Percentiles rank a stretch among this genome's conserved stretches.
Conservation (phyloP, 2,888 invertebrate genomes). For the Chorisops tibialis region DNA sequence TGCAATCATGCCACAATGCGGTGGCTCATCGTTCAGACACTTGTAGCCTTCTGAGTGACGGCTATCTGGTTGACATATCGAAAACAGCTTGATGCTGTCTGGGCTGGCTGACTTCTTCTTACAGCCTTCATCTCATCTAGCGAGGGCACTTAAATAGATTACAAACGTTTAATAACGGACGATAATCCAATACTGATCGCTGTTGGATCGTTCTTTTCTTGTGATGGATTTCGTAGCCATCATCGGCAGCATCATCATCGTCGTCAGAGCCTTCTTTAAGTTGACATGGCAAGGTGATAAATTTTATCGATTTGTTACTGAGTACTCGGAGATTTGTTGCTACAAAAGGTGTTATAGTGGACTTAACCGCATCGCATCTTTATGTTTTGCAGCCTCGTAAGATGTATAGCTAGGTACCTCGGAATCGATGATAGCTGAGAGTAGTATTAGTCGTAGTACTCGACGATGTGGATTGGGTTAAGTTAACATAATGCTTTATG, state of each 20-base stretch:
- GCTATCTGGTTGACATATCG: background rate
- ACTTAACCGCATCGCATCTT: constrained; percentile 14
- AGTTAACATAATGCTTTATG: too few species aligned
- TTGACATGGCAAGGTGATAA: constrained; percentile 22
- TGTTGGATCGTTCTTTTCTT: background rate
- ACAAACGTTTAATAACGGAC: constrained; percentile 8
- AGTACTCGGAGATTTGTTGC: constrained; percentile 18
- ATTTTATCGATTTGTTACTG: constrained; percentile 25
- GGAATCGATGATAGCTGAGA: too few species aligned
- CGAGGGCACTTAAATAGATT: constrained; percentile 2
- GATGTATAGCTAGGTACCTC: too few species aligned
- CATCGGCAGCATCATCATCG: background rate
- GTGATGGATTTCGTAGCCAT: background rate
- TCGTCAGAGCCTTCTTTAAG: constrained; percentile 12
- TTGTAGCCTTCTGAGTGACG: background rate
- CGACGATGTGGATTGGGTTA: too few species aligned
- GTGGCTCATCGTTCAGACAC: background rate
- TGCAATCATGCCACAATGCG: background rate
- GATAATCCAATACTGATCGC: constrained; percentile 1
- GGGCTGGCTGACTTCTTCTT: background rate
- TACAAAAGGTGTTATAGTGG: constrained; percentile 18
- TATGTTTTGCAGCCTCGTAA: background rate
- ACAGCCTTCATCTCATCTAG: background rate
- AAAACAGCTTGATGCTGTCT: background rate
- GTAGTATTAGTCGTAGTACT: too few species aligned